phyloP scores from a whole-genome alignment of 2,888 invertebrate species.

The Cephus pygmeus region DNA sequence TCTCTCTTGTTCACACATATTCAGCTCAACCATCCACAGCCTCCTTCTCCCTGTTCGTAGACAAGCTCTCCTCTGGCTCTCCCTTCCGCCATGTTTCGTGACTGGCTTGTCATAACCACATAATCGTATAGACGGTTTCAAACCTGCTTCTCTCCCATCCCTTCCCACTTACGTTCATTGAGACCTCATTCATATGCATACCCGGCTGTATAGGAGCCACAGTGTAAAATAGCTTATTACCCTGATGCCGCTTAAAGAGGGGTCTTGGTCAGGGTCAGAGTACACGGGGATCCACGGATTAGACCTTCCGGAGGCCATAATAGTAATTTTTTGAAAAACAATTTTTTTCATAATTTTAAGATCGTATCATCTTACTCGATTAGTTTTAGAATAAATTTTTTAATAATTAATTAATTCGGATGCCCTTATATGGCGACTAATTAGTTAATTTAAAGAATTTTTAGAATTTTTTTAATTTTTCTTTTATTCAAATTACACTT shows the following conservation, averaged over 20 bases:
- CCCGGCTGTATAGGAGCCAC: slow-evolving; percentile 24
- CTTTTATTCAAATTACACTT: background rate
- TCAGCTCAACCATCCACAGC: background rate
- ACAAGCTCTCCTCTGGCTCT: background rate
- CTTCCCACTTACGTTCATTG: slow-evolving; percentile 19
- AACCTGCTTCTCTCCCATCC: slow-evolving; percentile 6
- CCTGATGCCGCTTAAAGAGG: background rate
- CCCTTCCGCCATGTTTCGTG: background rate
- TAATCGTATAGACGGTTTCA: slow-evolving; percentile 3
- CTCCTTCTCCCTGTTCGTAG: background rate
- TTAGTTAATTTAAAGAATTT: background rate
- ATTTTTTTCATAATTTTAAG: background rate
- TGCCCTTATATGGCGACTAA: background rate
- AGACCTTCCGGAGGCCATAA: too few species aligned
- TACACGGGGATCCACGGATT: too few species aligned
- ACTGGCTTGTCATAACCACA: slow-evolving; percentile 8
- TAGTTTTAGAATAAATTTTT: background rate
- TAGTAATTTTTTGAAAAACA: background rate
- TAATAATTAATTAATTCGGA: background rate
- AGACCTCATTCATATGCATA: slow-evolving; percentile 32
- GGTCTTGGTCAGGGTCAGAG: background rate
- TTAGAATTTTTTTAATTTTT: background rate
- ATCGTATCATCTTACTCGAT: background rate
- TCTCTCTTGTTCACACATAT: background rate
- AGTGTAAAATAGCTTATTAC: slow-evolving; percentile 8